Base-by-base conservation (phyloP, 1,140 invertebrate species). In the Leptinotarsa texana region DNA sequence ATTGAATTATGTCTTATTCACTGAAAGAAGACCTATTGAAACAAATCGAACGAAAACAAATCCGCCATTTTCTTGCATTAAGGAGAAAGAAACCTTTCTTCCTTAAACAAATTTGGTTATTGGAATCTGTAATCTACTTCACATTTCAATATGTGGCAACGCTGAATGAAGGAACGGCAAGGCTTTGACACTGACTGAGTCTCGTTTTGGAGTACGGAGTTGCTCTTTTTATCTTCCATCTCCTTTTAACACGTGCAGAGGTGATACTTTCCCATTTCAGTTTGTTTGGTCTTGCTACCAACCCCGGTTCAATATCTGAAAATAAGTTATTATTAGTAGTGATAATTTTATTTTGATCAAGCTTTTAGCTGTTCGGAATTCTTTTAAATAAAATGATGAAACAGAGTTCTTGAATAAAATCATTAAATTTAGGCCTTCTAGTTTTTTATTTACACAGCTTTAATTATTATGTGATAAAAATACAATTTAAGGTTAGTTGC, bases 401-500 rank as follows among this genome's bases (percentile, higher is more conserved):
- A n/a, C 63, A 24, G 13, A 22, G 21, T 22, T 65, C 6, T 65
- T 65, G 24, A 65, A 65, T 21, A 27, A 65, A 21, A 6, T 8
- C 4, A n/a, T 65, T 65, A 13, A 65, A 22, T 65, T 65, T 15
- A 8, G 21, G 15, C 63, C 63, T 21, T 65, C 63, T 65, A 65
- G 21, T 65, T 65, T 21, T 65, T 65, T 22, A 22, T 27, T 27
- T 27, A 22, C 13, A 15, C 4, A 65, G 24, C 24, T 27, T 65
- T 65, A 27, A 65, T 22, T 65, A 27, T 65, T 65, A 65, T 65
- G 63, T 65, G 63, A 65, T 65, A 65, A 22, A 65, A 65, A 18
- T 65, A 65, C 63, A 21, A 22, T 65, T 65, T 65, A 65, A 65
- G 63, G 63, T 65, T 65, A 65, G 63, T 65, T 65, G 63, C 17